Conservation (phyloP, 2,888 invertebrate species). For the Frankliniella fusca region DNA sequence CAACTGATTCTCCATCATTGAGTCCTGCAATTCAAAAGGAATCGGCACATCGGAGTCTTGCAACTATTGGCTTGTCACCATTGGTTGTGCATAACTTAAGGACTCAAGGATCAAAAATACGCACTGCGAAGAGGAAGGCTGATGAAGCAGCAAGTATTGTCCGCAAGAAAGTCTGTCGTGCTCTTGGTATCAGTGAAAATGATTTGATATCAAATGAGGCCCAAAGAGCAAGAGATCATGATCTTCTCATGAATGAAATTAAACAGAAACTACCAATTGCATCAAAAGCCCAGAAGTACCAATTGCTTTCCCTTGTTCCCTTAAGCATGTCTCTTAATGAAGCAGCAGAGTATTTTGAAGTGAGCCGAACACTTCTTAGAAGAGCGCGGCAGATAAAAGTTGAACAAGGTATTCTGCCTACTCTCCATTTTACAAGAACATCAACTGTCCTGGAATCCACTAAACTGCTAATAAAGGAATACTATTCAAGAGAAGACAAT, state of each 20-base stretch:
- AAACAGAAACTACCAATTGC: neutral
- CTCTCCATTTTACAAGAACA: neutral
- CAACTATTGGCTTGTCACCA: neutral
- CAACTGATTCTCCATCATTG: neutral
- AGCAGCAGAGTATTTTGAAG: neutral
- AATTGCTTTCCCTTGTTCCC: neutral
- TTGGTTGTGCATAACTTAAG: neutral
- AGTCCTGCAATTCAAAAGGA: neutral
- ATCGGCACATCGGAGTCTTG: neutral
- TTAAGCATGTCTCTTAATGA: neutral
- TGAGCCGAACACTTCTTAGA: neutral
- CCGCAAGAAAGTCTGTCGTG: constrained; percentile 7
- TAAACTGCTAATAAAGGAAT: neutral
- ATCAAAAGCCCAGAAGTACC: neutral
- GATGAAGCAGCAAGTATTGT: neutral
- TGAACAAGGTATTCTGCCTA: constrained; percentile 7
- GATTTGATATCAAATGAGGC: neutral
- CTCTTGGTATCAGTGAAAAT: neutral
- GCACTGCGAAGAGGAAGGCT: neutral
- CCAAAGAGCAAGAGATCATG: neutral
- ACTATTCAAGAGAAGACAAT: neutral
- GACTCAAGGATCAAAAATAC: neutral
- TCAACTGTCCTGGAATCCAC: neutral
- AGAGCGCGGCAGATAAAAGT: neutral
- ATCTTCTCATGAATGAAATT: constrained; percentile 4